A percentile compares a stretch with the other conserved stretches of the same genome.
Conservation (phyloP, 2,113 vertebrate genomes). For the Gyps fulvus region DNA sequence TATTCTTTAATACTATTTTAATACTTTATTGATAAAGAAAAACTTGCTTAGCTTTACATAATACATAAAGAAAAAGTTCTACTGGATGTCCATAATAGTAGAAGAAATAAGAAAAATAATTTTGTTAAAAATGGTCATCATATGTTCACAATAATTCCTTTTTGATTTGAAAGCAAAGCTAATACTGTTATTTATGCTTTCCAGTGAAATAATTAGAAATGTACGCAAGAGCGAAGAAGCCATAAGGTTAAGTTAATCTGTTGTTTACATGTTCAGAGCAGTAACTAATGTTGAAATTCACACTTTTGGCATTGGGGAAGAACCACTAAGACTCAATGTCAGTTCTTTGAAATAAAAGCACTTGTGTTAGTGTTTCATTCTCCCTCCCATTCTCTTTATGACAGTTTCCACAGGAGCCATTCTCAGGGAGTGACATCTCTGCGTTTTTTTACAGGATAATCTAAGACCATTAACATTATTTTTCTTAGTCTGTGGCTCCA, state of each 20-base stretch:
- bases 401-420: neutral
- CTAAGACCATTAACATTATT: neutral
- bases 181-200: neutral
- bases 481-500: neutral
- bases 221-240: neutral
- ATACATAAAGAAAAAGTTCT: neutral
- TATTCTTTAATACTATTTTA: neutral
- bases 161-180: neutral
- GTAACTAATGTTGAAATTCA: neutral
- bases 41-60: neutral
- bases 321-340: neutral
- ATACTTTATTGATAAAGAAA: neutral
- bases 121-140: neutral
- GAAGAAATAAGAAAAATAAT: neutral
- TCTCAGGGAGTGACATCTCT: neutral
- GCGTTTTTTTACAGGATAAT: neutral
- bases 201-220: neutral
- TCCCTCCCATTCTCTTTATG: neutral
- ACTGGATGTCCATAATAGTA: neutral
- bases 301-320: neutral
- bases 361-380: neutral
- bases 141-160: neutral
- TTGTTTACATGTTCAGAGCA: neutral
- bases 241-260: neutral
- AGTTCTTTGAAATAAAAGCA: neutral